Evolutionary conservation across 2,797 vertebrate genomes (phyloP).

Genomic region (Loris lydekkerianus): DNA sequence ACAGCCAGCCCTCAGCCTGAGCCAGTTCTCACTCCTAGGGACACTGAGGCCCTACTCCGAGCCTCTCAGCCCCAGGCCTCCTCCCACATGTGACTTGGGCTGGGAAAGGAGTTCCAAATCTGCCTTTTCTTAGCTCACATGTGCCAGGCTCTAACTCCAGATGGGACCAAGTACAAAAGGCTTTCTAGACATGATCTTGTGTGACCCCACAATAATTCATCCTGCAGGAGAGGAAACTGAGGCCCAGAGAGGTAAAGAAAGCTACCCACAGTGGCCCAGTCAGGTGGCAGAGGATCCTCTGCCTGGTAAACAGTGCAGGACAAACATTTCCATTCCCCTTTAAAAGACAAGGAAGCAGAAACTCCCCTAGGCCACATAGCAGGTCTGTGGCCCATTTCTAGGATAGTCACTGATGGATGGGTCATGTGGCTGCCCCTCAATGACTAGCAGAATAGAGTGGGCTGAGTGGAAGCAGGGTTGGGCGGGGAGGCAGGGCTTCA

Average conservation of each 20-base stretch:
- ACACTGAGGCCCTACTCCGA: not conserved
- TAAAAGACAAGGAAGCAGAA: not conserved
- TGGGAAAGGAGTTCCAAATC: not conserved
- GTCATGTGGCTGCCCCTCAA: rapidly evolving
- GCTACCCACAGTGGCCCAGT: no score
- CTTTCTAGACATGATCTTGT: not conserved
- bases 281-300: rapidly evolving
- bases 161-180: not conserved
- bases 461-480: not conserved
- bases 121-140: not conserved
- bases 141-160: rapidly evolving
- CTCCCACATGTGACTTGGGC: not conserved
- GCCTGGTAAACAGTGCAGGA: rapidly evolving
- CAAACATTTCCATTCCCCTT: rapidly evolving
- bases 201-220: not conserved
- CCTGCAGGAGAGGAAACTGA: not conserved
- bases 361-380: not conserved
- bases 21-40: not conserved
- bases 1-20: not conserved
- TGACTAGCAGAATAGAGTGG: not conserved
- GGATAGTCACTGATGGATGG: no score
- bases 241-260: not conserved
- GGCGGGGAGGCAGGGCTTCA: not conserved
- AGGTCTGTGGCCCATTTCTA: rapidly evolving
- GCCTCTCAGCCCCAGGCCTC: no score